Evolutionary conservation across 2,113 vertebrate genomes (phyloP), one percentile per base, ranked within the genome.

Genomic region (Cephalopterus ornatus): DNA sequence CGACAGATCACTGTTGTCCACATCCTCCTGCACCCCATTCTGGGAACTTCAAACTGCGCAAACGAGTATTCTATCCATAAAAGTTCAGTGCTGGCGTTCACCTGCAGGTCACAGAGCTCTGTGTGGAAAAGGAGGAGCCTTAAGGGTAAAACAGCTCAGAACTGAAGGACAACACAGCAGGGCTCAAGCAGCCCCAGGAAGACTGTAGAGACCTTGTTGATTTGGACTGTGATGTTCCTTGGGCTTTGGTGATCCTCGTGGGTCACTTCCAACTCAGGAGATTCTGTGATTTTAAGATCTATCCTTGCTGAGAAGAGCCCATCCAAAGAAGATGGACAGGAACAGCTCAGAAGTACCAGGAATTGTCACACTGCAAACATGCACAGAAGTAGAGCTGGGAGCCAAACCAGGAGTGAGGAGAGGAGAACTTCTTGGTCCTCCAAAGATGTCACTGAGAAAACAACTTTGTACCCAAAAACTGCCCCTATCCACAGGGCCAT

Each of bases 191-290:
- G 15, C 42, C 55, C 30, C 7, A 32, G 35, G 35, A 39, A 62
- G 14, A 18, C 6, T 20, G 11, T 3, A 14, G 26, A 23, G 47
- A n/a, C 17, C 3, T 0, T 18, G 52, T 15, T 9, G 23, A 8
- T 23, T 19, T 11, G 37, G 30, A 10, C 20, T 35, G 28, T 0
- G 5, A 7, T 52, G 37, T 26, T 44, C 56, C 56, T 27, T 19
- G 46, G 67, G 37, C 67, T 32, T 11, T 32, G 53, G 23, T 5
- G 26, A 6, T 9, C 56, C 56, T 52, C 39, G 16, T 16, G 67
- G 37, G 26, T 42, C 46, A 16, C 37, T 11, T 52, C 46, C 67
- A 52, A 0, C 47, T 21, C 47, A 33, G 68, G 35, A 44, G 21
- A 44, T 44, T 35, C 67, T 52, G 44, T 8, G 14, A 39, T 11